Evolutionary conservation across 2,797 vertebrate species (phyloP).

Genomic region (Paguma larvata): DNA sequence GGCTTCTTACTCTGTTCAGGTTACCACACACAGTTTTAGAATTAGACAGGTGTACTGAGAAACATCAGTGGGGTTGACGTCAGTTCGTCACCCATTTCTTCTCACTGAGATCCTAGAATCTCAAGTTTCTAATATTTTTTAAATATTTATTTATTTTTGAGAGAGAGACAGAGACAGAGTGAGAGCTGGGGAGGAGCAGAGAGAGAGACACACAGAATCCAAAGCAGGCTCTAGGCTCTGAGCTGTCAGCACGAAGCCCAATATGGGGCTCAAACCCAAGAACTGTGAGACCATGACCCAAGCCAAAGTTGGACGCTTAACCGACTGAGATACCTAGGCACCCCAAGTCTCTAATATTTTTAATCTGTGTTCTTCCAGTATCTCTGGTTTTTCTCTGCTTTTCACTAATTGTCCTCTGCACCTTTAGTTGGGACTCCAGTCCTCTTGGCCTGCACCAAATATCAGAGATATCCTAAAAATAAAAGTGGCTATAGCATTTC

Average conservation of each 20-base stretch:
- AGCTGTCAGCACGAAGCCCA: too few species aligned
- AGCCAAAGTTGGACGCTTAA: too few species aligned
- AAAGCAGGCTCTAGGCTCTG: too few species aligned
- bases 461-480: neutral
- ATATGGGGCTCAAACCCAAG: too few species aligned
- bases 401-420: neutral
- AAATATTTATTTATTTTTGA: too few species aligned
- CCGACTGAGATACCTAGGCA: too few species aligned
- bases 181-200: too few species aligned
- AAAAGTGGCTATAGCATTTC: neutral
- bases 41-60: neutral
- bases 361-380: neutral
- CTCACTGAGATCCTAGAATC: neutral
- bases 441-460: neutral
- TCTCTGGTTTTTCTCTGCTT: neutral
- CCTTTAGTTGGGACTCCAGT: neutral
- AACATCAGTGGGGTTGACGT: neutral
- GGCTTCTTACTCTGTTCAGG: neutral
- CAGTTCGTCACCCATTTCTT: neutral
- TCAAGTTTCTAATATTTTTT: neutral
- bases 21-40: neutral
- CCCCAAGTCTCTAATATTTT: neutral
- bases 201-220: too few species aligned
- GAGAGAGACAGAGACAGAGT: too few species aligned
- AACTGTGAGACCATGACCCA: too few species aligned